phyloP scores from a whole-genome alignment of 2,113 vertebrate genomes.

The cat (Felis catus) region DNA sequence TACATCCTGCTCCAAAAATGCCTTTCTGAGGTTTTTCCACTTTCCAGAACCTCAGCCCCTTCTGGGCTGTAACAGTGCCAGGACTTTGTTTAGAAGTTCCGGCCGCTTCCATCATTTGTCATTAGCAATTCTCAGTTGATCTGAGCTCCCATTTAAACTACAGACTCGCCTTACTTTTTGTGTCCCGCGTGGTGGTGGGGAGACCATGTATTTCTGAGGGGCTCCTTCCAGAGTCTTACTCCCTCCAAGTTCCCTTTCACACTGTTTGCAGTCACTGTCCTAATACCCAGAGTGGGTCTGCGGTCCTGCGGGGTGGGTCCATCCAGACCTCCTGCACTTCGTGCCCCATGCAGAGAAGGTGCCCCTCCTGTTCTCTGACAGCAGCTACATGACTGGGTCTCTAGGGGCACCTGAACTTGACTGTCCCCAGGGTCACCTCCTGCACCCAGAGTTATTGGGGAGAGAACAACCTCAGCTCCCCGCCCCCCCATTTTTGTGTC shows the following conservation, averaged over 20 bases:
- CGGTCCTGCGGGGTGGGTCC: background rate
- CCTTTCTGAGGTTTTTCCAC: background rate
- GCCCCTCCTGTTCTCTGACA: background rate
- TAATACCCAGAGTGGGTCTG: background rate
- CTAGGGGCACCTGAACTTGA: background rate
- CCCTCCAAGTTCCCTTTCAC: background rate
- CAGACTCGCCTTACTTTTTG: background rate
- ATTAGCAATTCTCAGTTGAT: background rate
- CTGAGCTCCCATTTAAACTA: background rate
- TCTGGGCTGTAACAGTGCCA: background rate
- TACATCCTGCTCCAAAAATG: background rate
- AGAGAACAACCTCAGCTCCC: background rate
- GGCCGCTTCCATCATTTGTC: background rate
- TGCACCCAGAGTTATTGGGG: background rate
- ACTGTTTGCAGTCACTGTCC: background rate
- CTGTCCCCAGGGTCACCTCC: background rate
- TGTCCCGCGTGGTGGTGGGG: too few species aligned
- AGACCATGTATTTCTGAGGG: background rate
- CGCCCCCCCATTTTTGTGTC: background rate
- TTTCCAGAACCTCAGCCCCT: background rate
- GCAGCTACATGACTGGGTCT: background rate
- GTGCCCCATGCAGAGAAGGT: background rate
- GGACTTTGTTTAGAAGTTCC: background rate
- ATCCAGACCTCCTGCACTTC: accelerated
- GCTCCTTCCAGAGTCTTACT: background rate